Percentiles rank a stretch among this genome's conserved stretches.
phyloP scores from a whole-genome alignment of 2,888 invertebrate species.

The Athalia cordata region DNA sequence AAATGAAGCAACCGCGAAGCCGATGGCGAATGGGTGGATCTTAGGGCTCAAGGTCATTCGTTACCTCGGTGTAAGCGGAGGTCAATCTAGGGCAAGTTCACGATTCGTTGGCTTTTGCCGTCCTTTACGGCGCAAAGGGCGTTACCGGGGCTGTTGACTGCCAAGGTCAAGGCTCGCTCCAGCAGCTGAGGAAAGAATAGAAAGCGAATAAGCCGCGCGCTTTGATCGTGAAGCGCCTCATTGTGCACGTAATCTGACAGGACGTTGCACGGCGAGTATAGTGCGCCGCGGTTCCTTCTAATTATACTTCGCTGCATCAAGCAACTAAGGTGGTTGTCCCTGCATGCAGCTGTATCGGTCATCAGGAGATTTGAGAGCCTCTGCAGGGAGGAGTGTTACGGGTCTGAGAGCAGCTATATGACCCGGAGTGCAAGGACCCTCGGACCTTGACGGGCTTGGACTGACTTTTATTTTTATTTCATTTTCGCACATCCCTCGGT shows the following conservation, averaged over 20 bases:
- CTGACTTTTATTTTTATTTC: slow-evolving; percentile 50
- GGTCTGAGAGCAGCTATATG: slow-evolving; percentile 61
- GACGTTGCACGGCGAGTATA: background rate
- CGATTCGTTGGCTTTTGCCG: slow-evolving; percentile 12
- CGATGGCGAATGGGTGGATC: slow-evolving; percentile 1
- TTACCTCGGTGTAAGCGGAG: background rate
- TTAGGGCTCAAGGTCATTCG: slow-evolving; percentile 21
- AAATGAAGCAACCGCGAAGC: slow-evolving; percentile 13
- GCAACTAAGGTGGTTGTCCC: background rate
- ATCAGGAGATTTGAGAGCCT: slow-evolving; percentile 51
- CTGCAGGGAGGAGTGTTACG: slow-evolving; percentile 56
- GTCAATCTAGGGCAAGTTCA: slow-evolving; percentile 39
- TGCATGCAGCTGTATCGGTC: background rate
- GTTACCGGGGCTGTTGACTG: slow-evolving; percentile 28
- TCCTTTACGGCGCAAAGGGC: background rate
- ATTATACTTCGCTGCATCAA: background rate
- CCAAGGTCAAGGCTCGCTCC: slow-evolving; percentile 23
- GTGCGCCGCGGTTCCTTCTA: background rate
- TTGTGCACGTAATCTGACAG: background rate
- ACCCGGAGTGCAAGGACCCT: slow-evolving; percentile 71
- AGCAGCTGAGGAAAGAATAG: slow-evolving; percentile 7
- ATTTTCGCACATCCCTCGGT: slow-evolving; percentile 39
- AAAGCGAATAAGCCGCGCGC: background rate
- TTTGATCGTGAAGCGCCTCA: background rate
- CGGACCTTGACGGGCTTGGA: slow-evolving; percentile 68